A percentile compares a stretch with the other conserved stretches of the same genome.
phyloP scores from a whole-genome alignment of 2,113 vertebrate genomes.

The Oreochromis spilurus region DNA sequence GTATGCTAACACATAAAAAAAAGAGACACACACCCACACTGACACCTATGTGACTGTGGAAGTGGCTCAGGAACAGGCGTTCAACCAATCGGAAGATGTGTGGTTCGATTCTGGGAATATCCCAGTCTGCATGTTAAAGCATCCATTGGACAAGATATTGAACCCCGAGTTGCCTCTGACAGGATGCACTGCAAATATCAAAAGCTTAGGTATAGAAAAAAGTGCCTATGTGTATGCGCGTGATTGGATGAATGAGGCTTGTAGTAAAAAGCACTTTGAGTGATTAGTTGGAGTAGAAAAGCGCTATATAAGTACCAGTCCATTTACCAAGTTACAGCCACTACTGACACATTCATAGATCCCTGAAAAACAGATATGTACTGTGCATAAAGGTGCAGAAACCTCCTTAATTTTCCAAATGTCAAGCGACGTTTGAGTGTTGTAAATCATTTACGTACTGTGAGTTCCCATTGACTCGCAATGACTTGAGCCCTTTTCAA shows the following conservation, averaged over 20 bases:
- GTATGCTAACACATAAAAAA: too few relatives aligned
- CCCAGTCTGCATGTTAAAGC: background rate
- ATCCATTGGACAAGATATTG: background rate
- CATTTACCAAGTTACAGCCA: background rate
- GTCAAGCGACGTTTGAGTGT: constrained; percentile 4
- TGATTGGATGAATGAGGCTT: background rate
- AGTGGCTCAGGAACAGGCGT: too few relatives aligned
- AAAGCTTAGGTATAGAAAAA: background rate
- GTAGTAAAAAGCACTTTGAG: background rate
- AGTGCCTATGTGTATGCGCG: background rate
- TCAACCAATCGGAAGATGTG: too few relatives aligned
- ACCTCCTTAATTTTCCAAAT: background rate
- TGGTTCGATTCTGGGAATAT: background rate
- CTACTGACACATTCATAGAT: background rate
- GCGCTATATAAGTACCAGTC: fast-evolving
- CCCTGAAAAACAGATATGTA: background rate
- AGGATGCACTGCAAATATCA: background rate
- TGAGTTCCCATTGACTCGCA: background rate
- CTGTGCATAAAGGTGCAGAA: background rate
- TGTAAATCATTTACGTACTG: constrained; percentile 39
- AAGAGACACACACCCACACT: too few relatives aligned
- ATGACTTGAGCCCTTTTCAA: constrained; percentile 9
- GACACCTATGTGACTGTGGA: too few relatives aligned
- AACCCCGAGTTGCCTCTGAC: background rate
- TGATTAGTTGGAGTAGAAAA: background rate